A percentile compares a stretch with the other conserved stretches of the same genome.
phyloP scores from a whole-genome alignment of 2,797 vertebrate genomes.

The Protosalanx chinensis region DNA sequence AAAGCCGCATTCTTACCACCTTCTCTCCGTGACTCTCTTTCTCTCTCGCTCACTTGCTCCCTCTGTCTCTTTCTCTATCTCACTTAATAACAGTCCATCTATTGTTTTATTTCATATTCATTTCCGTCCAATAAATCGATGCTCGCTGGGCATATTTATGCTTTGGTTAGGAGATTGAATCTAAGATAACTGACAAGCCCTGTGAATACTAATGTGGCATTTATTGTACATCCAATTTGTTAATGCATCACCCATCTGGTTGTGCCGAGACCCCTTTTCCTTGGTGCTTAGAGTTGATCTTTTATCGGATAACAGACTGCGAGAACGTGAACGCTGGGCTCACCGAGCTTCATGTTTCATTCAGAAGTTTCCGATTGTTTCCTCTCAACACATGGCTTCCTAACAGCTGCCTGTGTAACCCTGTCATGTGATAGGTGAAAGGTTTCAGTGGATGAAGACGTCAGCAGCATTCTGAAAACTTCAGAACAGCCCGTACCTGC shows the following conservation, averaged over 20 bases:
- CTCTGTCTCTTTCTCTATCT: not conserved
- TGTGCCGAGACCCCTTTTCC: no score
- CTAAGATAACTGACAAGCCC: conserved; percentile 3
- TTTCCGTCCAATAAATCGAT: conserved; percentile 48
- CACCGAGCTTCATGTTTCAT: not conserved
- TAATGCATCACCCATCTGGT: not conserved
- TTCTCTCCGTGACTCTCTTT: conserved; percentile 24
- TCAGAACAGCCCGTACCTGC: conserved; percentile 1
- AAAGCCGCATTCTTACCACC: conserved; percentile 44
- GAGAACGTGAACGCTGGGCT: not conserved
- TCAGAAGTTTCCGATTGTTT: conserved; percentile 3
- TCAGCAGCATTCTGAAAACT: not conserved
- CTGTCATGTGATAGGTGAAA: conserved; percentile 1
- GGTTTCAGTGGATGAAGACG: not conserved
- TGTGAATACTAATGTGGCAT: conserved; percentile 54
- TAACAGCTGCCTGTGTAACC: not conserved
- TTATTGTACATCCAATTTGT: conserved; percentile 33
- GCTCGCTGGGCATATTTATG: conserved; percentile 18
- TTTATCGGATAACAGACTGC: not conserved
- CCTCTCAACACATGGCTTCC: not conserved
- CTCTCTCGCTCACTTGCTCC: conserved; percentile 47
- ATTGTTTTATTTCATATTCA: conserved; percentile 25
- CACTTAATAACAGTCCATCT: no score
- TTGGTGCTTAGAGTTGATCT: not conserved
- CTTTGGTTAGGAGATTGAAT: conserved; percentile 15